phyloP scores from a whole-genome alignment of 2,888 invertebrate species.

The Eupithecia exiguata region DNA sequence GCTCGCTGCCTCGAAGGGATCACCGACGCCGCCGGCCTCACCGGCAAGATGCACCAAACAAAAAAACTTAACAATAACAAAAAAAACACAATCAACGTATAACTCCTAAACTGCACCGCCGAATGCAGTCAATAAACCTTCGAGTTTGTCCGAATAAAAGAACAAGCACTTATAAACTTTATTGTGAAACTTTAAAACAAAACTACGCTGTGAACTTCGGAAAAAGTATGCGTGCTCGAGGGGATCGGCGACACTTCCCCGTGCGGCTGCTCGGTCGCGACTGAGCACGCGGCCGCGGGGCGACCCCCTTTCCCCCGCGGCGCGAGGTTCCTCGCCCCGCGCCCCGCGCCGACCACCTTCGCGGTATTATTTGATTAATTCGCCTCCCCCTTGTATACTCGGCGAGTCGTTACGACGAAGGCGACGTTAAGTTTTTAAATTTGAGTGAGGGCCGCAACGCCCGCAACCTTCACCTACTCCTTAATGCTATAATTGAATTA shows the following conservation, averaged over 20 bases:
- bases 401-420: conserved; percentile 80
- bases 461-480: conserved; percentile 81
- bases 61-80: conserved; percentile 83
- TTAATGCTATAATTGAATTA: conserved; percentile 80
- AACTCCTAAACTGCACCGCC: conserved; percentile 76
- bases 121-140: conserved; percentile 70
- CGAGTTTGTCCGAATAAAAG: conserved; percentile 68
- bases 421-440: conserved; percentile 82
- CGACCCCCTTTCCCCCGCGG: conserved; percentile 15
- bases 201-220: conserved; percentile 80
- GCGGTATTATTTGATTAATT: conserved; percentile 84
- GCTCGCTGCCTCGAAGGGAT: conserved; percentile 71
- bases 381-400: conserved; percentile 83
- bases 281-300: conserved; percentile 80
- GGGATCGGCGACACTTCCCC: conserved; percentile 80
- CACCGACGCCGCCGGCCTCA: conserved; percentile 67
- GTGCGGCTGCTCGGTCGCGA: conserved; percentile 76
- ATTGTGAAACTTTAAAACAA: conserved; percentile 80
- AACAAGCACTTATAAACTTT: conserved; percentile 76
- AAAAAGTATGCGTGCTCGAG: conserved; percentile 78
- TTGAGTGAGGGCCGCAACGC: conserved; percentile 77
- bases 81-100: conserved; percentile 80
- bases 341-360: conserved; percentile 57
- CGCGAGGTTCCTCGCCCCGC: conserved; percentile 13
- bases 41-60: conserved; percentile 83